A percentile compares a stretch with the other conserved stretches of the same genome.
These are phyloP conservation scores for Sphaerophoria rueppellii DNA, from an alignment of 2,888 invertebrate genomes.

Conservation along the genomic window DNA sequence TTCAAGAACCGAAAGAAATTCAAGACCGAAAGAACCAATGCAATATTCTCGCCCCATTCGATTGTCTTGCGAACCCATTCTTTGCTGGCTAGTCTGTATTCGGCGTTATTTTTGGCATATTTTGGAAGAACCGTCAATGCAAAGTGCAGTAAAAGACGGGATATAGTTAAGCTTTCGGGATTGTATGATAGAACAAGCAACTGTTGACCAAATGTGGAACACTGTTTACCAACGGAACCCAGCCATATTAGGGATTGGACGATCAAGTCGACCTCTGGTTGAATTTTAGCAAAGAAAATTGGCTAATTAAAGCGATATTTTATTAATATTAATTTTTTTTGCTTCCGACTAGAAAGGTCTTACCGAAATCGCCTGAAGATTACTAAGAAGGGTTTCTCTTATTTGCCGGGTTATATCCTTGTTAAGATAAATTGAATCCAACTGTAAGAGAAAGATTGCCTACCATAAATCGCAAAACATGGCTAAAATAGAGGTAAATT, in stretches of 20 bases:
- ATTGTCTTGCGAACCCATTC: slow-evolving; percentile 83
- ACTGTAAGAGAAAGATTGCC: slow-evolving; percentile 79
- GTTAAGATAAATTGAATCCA: slow-evolving; percentile 92
- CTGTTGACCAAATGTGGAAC: slow-evolving; percentile 92
- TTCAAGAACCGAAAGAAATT: slow-evolving; percentile 90
- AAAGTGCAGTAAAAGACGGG: slow-evolving; percentile 85
- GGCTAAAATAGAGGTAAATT: background rate
- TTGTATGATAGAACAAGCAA: slow-evolving; percentile 90
- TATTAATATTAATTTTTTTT: background rate
- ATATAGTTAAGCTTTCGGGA: slow-evolving; percentile 84
- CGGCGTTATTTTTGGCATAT: slow-evolving; percentile 85
- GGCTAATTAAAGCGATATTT: slow-evolving; percentile 82
- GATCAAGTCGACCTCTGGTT: slow-evolving; percentile 88
- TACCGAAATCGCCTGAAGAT: slow-evolving; percentile 87
- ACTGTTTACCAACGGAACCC: slow-evolving; percentile 86
- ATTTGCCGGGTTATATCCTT: slow-evolving; percentile 89
- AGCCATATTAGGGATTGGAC: slow-evolving; percentile 87
- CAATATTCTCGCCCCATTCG: slow-evolving; percentile 84
- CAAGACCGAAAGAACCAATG: slow-evolving; percentile 85
- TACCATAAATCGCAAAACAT: background rate
- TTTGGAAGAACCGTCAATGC: slow-evolving; percentile 84
- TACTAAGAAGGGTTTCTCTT: slow-evolving; percentile 85
- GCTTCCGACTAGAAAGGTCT: slow-evolving; percentile 73
- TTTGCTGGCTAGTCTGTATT: slow-evolving; percentile 83
- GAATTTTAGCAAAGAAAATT: slow-evolving; percentile 84